phyloP scores from a whole-genome alignment of 2,113 vertebrate genomes.

The Pollimyrus isidori region DNA sequence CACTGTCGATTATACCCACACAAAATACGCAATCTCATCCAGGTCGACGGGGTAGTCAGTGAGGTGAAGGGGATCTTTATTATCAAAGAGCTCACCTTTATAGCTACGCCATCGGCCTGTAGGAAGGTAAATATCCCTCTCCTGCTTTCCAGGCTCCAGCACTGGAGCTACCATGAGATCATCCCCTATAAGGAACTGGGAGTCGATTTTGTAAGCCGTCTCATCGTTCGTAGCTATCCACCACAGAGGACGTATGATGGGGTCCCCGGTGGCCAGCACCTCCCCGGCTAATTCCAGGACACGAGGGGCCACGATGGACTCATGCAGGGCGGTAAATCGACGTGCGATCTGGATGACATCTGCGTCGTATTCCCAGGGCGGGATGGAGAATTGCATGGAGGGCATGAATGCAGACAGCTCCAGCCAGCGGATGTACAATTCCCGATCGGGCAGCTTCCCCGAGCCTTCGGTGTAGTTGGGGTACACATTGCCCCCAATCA shows the following conservation, averaged over 20 bases:
- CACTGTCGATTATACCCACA: constrained; percentile 56
- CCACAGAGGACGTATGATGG: constrained; percentile 94
- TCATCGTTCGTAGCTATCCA: constrained; percentile 87
- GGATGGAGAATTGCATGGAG: constrained; percentile 94
- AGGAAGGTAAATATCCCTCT: constrained; percentile 87
- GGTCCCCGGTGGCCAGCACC: constrained; percentile 79
- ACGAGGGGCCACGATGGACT: constrained; percentile 81
- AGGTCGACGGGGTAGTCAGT: constrained; percentile 85
- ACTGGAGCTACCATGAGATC: constrained; percentile 92
- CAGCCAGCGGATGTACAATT: constrained; percentile 94
- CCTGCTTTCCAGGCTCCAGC: constrained; percentile 86
- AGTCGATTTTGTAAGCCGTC: constrained; percentile 80
- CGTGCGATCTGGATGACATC: constrained; percentile 86
- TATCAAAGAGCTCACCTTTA: constrained; percentile 87
- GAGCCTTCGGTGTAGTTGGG: constrained; percentile 57
- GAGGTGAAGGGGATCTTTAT: constrained; percentile 77
- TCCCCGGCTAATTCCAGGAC: constrained; percentile 85
- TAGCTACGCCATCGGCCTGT: constrained; percentile 89
- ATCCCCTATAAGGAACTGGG: constrained; percentile 94
- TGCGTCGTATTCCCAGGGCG: constrained; percentile 83
- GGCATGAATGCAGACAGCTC: constrained; percentile 95
- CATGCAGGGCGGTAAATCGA: constrained; percentile 79
- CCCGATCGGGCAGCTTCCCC: constrained; percentile 70
- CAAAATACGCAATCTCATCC: constrained; percentile 89
- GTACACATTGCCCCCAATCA: constrained; percentile 79